These are phyloP conservation scores for Sparus aurata DNA, from an alignment of 2,797 vertebrate genomes.

Conservation along the genomic window DNA sequence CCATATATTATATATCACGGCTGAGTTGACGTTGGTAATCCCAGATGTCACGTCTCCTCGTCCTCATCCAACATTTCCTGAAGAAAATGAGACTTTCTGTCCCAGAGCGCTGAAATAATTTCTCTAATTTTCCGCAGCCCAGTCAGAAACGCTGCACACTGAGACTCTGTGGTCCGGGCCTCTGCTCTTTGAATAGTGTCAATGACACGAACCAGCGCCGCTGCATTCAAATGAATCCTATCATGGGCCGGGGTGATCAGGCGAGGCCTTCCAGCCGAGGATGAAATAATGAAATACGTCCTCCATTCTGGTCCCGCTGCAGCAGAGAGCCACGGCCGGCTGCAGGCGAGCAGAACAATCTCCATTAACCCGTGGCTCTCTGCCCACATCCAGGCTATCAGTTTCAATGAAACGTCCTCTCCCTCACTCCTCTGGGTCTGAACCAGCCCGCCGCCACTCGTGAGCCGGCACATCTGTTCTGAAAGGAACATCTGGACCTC, in stretches of 20 bases:
- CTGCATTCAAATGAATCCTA: slow-evolving; percentile 55
- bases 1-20: neutral
- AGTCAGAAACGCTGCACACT: slow-evolving; percentile 38
- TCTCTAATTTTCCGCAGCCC: slow-evolving; percentile 57
- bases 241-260: slow-evolving; percentile 31
- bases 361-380: slow-evolving; percentile 68
- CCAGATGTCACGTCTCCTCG: neutral
- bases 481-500: neutral
- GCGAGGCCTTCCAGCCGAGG: slow-evolving; percentile 36
- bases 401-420: slow-evolving; percentile 50
- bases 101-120: slow-evolving; percentile 34
- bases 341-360: slow-evolving; percentile 60
- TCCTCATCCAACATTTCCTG: slow-evolving; percentile 36
- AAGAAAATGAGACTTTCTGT: slow-evolving; percentile 34
- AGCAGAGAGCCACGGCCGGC: slow-evolving; percentile 27
- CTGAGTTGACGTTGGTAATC: neutral
- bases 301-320: slow-evolving; percentile 19
- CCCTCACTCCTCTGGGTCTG: slow-evolving; percentile 27
- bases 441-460: slow-evolving; percentile 5
- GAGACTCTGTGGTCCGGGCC: slow-evolving; percentile 35
- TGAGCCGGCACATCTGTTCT: slow-evolving; percentile 5
- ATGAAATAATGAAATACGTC: slow-evolving; percentile 65
- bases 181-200: slow-evolving; percentile 49
- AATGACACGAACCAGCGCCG: slow-evolving; percentile 48
- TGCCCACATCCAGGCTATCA: slow-evolving; percentile 58